These are phyloP conservation scores for Xenentodon cancila DNA, from an alignment of 2,797 vertebrate genomes.

Conservation along the genomic window DNA sequence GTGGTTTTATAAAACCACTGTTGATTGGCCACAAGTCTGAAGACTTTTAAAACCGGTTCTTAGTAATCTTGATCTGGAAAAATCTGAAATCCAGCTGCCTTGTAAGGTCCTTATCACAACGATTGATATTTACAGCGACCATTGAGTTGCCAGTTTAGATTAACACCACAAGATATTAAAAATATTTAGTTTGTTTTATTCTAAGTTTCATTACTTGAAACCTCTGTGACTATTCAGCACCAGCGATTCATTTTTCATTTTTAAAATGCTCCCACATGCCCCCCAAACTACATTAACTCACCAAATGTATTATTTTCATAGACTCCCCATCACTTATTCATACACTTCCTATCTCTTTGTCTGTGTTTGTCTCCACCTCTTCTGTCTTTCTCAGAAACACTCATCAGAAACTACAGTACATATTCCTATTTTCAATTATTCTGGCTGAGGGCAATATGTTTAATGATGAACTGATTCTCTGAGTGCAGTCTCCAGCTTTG, in stretches of 20 bases:
- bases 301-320: conserved; percentile 28
- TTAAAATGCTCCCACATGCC: not conserved
- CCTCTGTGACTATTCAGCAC: conserved; percentile 4
- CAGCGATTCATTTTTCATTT: conserved; percentile 15
- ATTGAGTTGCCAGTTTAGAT: too few relatives aligned
- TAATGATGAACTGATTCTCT: conserved; percentile 84
- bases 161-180: not conserved
- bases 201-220: conserved; percentile 8
- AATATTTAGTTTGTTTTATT: not conserved
- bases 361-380: conserved; percentile 37
- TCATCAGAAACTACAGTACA: conserved; percentile 68
- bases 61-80: too few relatives aligned
- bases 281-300: conserved; percentile 12
- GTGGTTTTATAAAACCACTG: too few relatives aligned
- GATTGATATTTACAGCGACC: too few relatives aligned
- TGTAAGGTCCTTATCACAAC: too few relatives aligned
- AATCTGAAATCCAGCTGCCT: too few relatives aligned
- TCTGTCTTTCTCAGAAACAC: conserved; percentile 50
- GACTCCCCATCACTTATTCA: conserved; percentile 28
- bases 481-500: conserved; percentile 74
- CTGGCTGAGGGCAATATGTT: conserved; percentile 83
- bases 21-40: too few relatives aligned
- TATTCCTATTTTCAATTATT: conserved; percentile 79
- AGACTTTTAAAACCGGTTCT: too few relatives aligned
- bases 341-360: conserved; percentile 24